Base-by-base conservation (phyloP, 2,888 invertebrate genomes). In the Zygaena filipendulae region DNA sequence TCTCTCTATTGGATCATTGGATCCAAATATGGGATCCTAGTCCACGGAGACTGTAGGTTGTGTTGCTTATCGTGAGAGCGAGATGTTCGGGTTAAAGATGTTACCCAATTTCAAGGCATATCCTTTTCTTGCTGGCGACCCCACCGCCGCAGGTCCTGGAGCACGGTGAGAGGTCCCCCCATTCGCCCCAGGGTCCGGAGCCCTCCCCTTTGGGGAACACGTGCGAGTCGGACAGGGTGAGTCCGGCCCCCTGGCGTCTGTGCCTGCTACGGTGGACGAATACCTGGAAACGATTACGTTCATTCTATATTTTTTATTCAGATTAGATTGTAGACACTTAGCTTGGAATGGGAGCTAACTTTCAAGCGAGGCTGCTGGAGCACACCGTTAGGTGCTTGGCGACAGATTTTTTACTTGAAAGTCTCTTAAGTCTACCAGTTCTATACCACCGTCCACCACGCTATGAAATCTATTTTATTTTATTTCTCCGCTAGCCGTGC, bases 121-220 rank as follows among this genome's bases (percentile, higher is more conserved):
- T 86, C 49, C 96, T 84, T 32, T 86, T 86, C 71, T 95, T 94
- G 49, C 85, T 87, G 38, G 93, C 87, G 11, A 97, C 95, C 28
- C 97, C 97, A 8, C 95, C 93, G 0, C 97, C 97, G 58, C 97
- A 98, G 11, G 91, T 86, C 38, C 95, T 82, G 3, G 95, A 95
- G 69, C 97, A 98, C 29, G 88, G 83, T 13, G 90, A 87, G 27
- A 91, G 88, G 21, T 86, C 81, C 7, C 90, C 88, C 94, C 96
- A 96, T 5, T 88, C 87, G 3, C 88, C 85, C 94, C 94, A 94
- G 8, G 87, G 87, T 6, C 83, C 80, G 26, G 82, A 81, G 5
- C 84, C 85, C 40, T 85, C 87, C 3, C 87, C 87, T 11, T 83
- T 87, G 14, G 90, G 90, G 36, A 86, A 74, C 36, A 91, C 84